These are phyloP conservation scores for Plemyria rubiginata DNA, from an alignment of 2,888 invertebrate genomes.

Conservation along the genomic window DNA sequence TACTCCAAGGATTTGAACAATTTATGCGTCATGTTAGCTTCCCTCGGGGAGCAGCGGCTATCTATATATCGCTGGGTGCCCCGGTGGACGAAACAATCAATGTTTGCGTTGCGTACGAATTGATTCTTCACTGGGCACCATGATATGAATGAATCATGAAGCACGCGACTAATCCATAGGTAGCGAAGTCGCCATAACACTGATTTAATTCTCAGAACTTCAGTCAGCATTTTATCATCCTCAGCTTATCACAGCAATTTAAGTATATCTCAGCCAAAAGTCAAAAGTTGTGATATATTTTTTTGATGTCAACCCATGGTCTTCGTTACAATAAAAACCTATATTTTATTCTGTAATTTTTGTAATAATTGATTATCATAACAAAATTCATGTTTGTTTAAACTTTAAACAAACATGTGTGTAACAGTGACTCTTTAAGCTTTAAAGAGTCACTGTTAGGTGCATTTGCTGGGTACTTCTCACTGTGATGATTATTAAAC, in stretches of 20 bases:
- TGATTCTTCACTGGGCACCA: slow-evolving; percentile 16
- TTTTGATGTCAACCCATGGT: neutral
- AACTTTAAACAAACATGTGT: too few relatives aligned
- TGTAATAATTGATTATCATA: too few relatives aligned
- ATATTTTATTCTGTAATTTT: too few relatives aligned
- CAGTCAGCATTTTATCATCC: neutral
- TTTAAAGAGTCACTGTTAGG: too few relatives aligned
- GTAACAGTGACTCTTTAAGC: too few relatives aligned
- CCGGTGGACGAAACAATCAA: slow-evolving; percentile 23
- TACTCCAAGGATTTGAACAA: slow-evolving; percentile 29
- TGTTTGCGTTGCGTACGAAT: slow-evolving; percentile 24
- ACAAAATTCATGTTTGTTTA: too few relatives aligned
- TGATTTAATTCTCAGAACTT: neutral
- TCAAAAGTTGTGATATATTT: neutral
- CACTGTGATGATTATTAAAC: too few relatives aligned
- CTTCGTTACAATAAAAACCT: too few relatives aligned
- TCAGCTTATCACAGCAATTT: neutral
- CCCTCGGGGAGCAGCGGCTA: slow-evolving; percentile 15
- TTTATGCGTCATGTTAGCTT: slow-evolving; percentile 26
- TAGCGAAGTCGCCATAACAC: neutral
- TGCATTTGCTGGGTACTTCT: too few relatives aligned
- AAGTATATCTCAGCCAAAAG: neutral
- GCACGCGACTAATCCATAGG: neutral
- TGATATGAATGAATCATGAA: neutral
- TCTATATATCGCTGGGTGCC: slow-evolving; percentile 15